A percentile compares a stretch with the other conserved stretches of the same genome.
Conservation (phyloP, 2,113 vertebrate species). For the Anguilla rostrata region DNA sequence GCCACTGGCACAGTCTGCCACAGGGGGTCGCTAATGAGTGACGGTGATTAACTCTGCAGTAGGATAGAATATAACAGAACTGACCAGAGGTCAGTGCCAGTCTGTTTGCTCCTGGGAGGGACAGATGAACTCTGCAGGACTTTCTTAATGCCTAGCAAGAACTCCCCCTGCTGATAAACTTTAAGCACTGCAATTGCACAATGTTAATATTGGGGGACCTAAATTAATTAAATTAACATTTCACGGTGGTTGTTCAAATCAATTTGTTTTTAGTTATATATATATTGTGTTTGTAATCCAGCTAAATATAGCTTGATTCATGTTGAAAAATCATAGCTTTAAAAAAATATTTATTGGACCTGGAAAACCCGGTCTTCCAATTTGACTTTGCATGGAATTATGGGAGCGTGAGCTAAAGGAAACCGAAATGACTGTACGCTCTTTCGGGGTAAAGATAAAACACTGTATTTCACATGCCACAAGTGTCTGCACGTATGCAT, state of each 20-base stretch:
- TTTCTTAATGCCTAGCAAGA: neutral
- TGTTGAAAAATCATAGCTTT: too few relatives aligned
- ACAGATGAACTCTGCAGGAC: neutral
- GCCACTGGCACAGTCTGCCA: too few relatives aligned
- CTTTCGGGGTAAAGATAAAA: too few relatives aligned
- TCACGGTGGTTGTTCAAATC: neutral
- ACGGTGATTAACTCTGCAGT: neutral
- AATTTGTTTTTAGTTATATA: neutral
- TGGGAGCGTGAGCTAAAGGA: too few relatives aligned
- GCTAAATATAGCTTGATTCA: too few relatives aligned
- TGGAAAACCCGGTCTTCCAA: too few relatives aligned
- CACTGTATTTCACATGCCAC: too few relatives aligned
- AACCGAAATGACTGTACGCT: too few relatives aligned
- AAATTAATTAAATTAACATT: neutral
- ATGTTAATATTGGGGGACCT: neutral
- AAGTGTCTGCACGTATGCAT: too few relatives aligned
- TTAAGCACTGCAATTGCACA: neutral
- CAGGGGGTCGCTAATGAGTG: too few relatives aligned
- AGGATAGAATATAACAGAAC: neutral
- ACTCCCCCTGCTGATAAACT: neutral
- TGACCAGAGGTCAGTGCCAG: neutral
- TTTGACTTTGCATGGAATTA: too few relatives aligned
- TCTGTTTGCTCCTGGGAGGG: neutral
- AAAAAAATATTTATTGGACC: too few relatives aligned
- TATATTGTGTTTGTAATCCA: neutral